Evolutionary conservation across 2,113 vertebrate genomes (phyloP), one percentile per base, ranked within the genome.

Genomic region (Laticauda colubrina): DNA sequence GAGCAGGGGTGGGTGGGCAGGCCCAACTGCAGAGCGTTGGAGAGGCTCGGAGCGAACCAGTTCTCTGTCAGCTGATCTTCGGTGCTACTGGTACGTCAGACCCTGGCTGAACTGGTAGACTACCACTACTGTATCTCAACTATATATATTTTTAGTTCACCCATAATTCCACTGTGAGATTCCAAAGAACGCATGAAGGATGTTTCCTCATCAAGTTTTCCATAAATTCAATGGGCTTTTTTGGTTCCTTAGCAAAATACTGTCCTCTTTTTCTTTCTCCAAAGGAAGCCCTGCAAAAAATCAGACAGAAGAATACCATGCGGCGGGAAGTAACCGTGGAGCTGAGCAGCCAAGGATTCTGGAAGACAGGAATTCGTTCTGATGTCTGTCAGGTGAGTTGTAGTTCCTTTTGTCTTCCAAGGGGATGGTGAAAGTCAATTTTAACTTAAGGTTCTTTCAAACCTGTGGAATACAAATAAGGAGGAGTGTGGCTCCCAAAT

Each of bases 241-340:
- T 54, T 51, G 29, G 10, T 75, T 57, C 8, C 29, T 88, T 45
- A 86, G 8, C 61, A 45, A 89, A 90, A 4, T 39, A 20, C 4
- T 1, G 0, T 59, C 24, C 6, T 21, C 29, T 85, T 43, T 88
- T 95, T 18, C 93, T 24, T 97, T 81, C 93, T 61, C 92, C 93
- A 91, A 93, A 99, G 99, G 99, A 99, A 97, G 99, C 99, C 0
- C 98, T 99, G 95, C 99, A 99, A 96, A 99, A 99, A 97, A 99
- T 99, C 96, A 98, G 99, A 61, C 99, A 99, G 98, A 99, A 99
- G 97, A 99, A 99, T 96, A 99, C 99, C 0, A 99, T 99, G 99
- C 98, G 99, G 88, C 98, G 99, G 64, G 99, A 99, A 98, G 99
- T 99, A 94, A 99, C 99, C 0, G 99, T 99, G 57, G 99, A 99